Base-by-base conservation (phyloP, 2,888 invertebrate genomes). In the Orthonevra nobilis region DNA sequence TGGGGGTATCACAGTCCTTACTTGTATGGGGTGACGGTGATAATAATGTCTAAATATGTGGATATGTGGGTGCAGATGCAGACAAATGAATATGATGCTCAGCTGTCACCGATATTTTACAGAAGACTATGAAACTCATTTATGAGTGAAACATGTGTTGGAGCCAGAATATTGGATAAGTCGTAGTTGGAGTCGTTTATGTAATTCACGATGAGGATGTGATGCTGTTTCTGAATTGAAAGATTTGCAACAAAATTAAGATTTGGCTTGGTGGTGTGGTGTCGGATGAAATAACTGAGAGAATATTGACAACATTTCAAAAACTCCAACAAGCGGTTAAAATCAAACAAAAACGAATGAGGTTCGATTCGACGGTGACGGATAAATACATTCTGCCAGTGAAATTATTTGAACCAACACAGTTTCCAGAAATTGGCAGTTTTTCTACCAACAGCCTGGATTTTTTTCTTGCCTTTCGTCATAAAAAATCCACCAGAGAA, bases 141-240 rank as follows among this genome's bases (percentile, higher is more conserved):
- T 81, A 81, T 58, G 74, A 81, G 20, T 56, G 63, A 40, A 58
- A 75, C 81, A 81, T 81, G 81, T 81, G 81, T 75, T 58, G 61
- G 34, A 12, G 40, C 46, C 10, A 52, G 60, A 46, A 48, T 66
- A 72, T 72, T 77, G 44, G 17, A 74, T 60, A 20, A 60, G 44
- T 30, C 34, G 15, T 14, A 15, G 14, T 9, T n/a, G 20, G 4
- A 28, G 9, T 20, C 38, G 38, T 54, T n/a, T n/a, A 28, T 19
- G 14, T n/a, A 15, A 2, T 9, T 17, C 7, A 12, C 32, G 40
- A 19, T 30, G 14, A 40, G 30, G 42, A 42, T 42, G 17, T 42
- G 3, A 23, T 23, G 23, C 5, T 64, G 63, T 50, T 28, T 28
- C 40, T 28, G 30, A 40, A 14, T 32, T 26, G 52, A 19, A 38